A percentile compares a stretch with the other conserved stretches of the same genome.
phyloP scores from a whole-genome alignment of 2,888 invertebrate species.

The Muschampia plurimacula region DNA sequence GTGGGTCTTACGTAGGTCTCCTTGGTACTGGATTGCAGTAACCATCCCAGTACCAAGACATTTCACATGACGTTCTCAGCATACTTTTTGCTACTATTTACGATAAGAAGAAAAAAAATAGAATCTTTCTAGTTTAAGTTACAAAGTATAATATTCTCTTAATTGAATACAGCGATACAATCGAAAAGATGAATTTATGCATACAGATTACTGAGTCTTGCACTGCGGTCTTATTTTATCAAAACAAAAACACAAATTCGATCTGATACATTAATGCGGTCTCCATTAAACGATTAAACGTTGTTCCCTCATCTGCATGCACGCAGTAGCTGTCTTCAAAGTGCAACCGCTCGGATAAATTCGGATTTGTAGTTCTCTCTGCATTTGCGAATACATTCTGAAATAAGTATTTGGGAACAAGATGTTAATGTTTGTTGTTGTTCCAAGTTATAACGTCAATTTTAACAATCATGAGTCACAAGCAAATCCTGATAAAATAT shows the following conservation, averaged over 20 bases:
- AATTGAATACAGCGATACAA: conserved; percentile 45
- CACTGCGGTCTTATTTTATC: conserved; percentile 38
- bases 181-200: conserved; percentile 41
- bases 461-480: background rate
- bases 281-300: conserved; percentile 79
- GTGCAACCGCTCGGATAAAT: conserved; percentile 73
- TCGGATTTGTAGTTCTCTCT: conserved; percentile 60
- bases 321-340: conserved; percentile 71
- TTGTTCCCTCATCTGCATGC: conserved; percentile 79
- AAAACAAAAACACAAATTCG: conserved; percentile 62
- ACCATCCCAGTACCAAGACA: too few species aligned
- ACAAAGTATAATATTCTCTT: conserved; percentile 36
- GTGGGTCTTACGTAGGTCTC: too few species aligned
- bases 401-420: conserved; percentile 37
- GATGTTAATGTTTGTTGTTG: background rate
- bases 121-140: background rate
- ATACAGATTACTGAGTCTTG: conserved; percentile 39
- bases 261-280: conserved; percentile 77
- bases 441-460: background rate
- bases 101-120: background rate
- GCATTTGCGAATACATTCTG: conserved; percentile 45
- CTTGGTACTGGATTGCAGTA: too few species aligned
- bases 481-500: too few species aligned
- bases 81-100: background rate
- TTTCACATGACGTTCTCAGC: too few species aligned